Base-by-base conservation (phyloP, 2,113 vertebrate genomes). In the Pseudorectes ferrugineus region DNA sequence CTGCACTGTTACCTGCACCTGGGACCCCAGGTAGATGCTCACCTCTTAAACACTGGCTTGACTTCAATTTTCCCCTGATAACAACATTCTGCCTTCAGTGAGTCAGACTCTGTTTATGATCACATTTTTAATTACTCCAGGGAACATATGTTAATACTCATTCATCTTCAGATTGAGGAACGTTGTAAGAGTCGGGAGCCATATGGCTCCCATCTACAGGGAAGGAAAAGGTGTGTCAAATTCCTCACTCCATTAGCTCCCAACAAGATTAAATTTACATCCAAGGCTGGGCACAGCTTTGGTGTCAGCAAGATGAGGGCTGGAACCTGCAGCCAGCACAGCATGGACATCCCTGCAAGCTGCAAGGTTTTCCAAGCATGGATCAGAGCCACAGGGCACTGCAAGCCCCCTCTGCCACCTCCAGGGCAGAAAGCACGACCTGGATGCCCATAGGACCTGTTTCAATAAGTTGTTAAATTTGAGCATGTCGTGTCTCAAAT, bases 121-220 rank as follows among this genome's bases (percentile, higher is more conserved):
- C 62, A 62, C 62, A 73, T 85, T 88, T 97, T 93, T 94, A 95
- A 96, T 96, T 96, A 95, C 89, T 91, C 71, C 49, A 52, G 77
- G 92, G 92, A 95, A 93, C 89, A 93, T 94, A 91, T 89, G 89
- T 70, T 92, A 91, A 73, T 66, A 5, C 26, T 87, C 70, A 91
- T 89, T 89, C 89, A 92, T 85, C 78, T 66, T 76, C 89, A 73
- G 46, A 65, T 42, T 0, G 25, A 91, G 76, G 57, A 71, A 8
- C 3, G 3, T 68, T 58, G 38, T 25, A 14, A 89, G 66, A 85
- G 84, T 88, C 17, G 0, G 78, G 45, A 93, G 71, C 91, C 94
- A 95, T 96, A 94, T 93, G 93, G 89, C 62, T 91, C 31, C 51
- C 35, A 55, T 91, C 85, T 28, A 91, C 29, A 31, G 58, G 65